Evolutionary conservation across 2,888 invertebrate genomes (phyloP).

Genomic region (Danaus chrysippus): DNA sequence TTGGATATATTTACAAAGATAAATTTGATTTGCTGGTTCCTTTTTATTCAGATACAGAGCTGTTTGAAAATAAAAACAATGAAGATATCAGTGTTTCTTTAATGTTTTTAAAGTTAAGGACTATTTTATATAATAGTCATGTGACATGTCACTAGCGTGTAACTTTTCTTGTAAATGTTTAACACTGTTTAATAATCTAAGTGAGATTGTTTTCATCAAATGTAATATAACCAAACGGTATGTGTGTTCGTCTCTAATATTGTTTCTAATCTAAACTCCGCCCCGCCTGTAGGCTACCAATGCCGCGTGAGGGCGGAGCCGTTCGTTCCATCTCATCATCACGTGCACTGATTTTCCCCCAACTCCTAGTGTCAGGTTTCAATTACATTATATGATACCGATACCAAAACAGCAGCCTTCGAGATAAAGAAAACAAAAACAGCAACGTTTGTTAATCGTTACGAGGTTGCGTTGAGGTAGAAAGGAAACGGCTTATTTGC

Average conservation of each 20-base stretch:
- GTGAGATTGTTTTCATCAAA: neutral
- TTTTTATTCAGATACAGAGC: too few relatives aligned
- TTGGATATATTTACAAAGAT: too few relatives aligned
- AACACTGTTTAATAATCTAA: neutral
- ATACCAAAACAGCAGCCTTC: neutral
- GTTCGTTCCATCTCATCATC: constrained; percentile 50
- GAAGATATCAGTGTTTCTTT: too few relatives aligned
- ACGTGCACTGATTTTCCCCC: constrained; percentile 31
- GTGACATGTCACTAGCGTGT: too few relatives aligned
- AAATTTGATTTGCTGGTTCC: too few relatives aligned
- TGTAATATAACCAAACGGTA: constrained; percentile 8
- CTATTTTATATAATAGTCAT: too few relatives aligned
- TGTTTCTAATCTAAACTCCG: constrained; percentile 70
- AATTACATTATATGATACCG: neutral
- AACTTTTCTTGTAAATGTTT: too few relatives aligned
- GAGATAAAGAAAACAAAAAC: neutral
- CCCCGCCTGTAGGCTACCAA: constrained; percentile 65
- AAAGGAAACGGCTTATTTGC: constrained; percentile 67
- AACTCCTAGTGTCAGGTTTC: constrained; percentile 18
- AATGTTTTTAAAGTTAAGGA: too few relatives aligned
- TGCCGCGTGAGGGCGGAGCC: constrained; percentile 66
- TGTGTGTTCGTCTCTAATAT: constrained; percentile 53
- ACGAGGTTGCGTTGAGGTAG: constrained; percentile 51
- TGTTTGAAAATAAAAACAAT: too few relatives aligned
- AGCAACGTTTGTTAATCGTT: constrained; percentile 12